A percentile compares a stretch with the other conserved stretches of the same genome.
These are phyloP conservation scores for Ctenopoma multispine DNA, from an alignment of 2,797 vertebrate genomes.

Conservation along the genomic window DNA sequence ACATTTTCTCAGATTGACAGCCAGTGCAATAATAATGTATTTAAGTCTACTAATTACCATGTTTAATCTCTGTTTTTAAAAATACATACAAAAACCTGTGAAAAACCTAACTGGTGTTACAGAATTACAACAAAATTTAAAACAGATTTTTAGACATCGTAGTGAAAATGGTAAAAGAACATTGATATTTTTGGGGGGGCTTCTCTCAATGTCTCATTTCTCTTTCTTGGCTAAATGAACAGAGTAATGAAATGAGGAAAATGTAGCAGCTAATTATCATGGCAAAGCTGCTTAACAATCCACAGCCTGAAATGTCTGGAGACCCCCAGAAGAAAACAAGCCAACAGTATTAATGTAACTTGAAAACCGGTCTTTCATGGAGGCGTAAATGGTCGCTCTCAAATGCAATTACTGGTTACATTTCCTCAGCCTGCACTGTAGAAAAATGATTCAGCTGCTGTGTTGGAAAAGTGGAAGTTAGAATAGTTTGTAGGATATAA, in stretches of 20 bases:
- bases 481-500: constrained; percentile 5
- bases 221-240: constrained; percentile 34
- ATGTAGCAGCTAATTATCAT: constrained; percentile 40
- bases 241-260: constrained; percentile 23
- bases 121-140: no score
- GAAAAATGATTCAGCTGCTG: constrained; percentile 31
- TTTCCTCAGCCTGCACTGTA: constrained; percentile 29
- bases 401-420: constrained; percentile 48
- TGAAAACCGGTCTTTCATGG: constrained; percentile 32
- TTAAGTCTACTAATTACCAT: no score
- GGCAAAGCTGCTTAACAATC: constrained; percentile 29
- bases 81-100: neutral
- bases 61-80: neutral
- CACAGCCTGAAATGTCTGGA: constrained; percentile 35
- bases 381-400: constrained; percentile 37
- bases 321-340: constrained; percentile 52
- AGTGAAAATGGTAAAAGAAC: constrained; percentile 8
- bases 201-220: constrained; percentile 32
- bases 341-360: constrained; percentile 38
- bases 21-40: no score
- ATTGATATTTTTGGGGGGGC: neutral
- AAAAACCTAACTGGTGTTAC: neutral
- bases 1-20: neutral
- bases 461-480: constrained; percentile 13
- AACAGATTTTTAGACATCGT: neutral